Percentiles rank a stretch among this genome's conserved stretches.
These are phyloP conservation scores for Caenorhabditis zanzibari DNA, from an alignment of 2,888 invertebrate genomes.

Conservation along the genomic window DNA sequence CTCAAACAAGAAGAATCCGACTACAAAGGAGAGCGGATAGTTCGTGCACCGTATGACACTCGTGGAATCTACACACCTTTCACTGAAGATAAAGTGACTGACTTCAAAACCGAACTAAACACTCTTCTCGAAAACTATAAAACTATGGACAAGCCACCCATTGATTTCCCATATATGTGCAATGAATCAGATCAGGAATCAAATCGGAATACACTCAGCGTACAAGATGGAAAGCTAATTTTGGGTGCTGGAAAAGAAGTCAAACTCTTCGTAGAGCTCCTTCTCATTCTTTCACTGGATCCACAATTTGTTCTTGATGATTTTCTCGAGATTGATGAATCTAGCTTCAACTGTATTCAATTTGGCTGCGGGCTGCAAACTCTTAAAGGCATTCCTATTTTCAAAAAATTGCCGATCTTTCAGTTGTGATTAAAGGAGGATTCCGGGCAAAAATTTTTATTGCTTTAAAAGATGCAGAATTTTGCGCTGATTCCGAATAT, in stretches of 20 bases:
- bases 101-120: conserved; percentile 9
- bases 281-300: conserved; percentile 1
- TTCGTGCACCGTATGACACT: conserved; percentile 49
- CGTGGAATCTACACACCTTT: conserved; percentile 58
- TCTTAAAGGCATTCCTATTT: conserved; percentile 6
- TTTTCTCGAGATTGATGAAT: neutral
- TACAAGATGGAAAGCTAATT: conserved; percentile 2
- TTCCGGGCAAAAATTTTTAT: neutral
- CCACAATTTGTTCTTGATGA: neutral
- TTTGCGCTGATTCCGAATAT: too few relatives aligned
- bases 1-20: neutral
- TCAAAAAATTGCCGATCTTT: conserved; percentile 23
- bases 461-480: neutral
- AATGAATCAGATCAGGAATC: neutral
- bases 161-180: neutral
- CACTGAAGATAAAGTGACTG: conserved; percentile 17
- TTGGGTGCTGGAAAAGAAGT: conserved; percentile 6
- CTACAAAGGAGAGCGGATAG: conserved; percentile 50
- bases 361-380: conserved; percentile 11
- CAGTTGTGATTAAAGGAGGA: conserved; percentile 13
- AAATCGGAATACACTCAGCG: neutral
- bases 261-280: conserved; percentile 16
- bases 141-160: neutral
- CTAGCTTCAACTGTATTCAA: neutral
- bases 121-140: conserved; percentile 21